These are phyloP conservation scores for Apodemus sylvaticus DNA, from an alignment of 2,113 vertebrate species.

Conservation along the genomic window DNA sequence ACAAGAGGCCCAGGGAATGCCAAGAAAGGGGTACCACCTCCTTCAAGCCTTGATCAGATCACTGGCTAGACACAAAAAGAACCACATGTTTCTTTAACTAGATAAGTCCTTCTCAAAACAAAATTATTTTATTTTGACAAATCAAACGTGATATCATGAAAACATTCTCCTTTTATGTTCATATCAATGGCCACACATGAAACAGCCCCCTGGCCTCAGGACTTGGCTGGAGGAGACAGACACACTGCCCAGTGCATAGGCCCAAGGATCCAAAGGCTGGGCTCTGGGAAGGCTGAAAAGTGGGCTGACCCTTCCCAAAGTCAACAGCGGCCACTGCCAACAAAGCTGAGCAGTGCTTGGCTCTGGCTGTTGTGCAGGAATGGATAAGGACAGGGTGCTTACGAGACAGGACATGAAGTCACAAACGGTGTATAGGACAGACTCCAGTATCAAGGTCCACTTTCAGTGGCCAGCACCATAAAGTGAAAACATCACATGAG, in stretches of 20 bases:
- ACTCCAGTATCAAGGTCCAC: not conserved
- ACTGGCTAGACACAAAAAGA: not conserved
- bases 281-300: not conserved
- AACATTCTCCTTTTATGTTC: not conserved
- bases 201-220: too few relatives aligned
- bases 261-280: not conserved
- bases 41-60: not conserved
- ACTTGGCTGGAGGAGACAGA: not conserved
- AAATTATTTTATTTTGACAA: not conserved
- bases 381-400: not conserved
- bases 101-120: not conserved
- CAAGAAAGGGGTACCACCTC: not conserved
- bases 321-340: not conserved
- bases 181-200: not conserved
- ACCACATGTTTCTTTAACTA: too few relatives aligned
- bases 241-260: not conserved
- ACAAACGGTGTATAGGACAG: rapidly evolving
- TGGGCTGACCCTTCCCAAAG: not conserved
- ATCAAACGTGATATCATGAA: not conserved
- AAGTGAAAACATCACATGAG: not conserved
- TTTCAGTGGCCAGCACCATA: not conserved
- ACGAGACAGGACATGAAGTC: not conserved
- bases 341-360: too few relatives aligned
- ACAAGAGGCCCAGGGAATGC: not conserved
- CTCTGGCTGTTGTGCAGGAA: not conserved